Evolutionary conservation across 2,113 vertebrate genomes (phyloP), one percentile per base, ranked within the genome.

Genomic region (Bubalus kerabau): DNA sequence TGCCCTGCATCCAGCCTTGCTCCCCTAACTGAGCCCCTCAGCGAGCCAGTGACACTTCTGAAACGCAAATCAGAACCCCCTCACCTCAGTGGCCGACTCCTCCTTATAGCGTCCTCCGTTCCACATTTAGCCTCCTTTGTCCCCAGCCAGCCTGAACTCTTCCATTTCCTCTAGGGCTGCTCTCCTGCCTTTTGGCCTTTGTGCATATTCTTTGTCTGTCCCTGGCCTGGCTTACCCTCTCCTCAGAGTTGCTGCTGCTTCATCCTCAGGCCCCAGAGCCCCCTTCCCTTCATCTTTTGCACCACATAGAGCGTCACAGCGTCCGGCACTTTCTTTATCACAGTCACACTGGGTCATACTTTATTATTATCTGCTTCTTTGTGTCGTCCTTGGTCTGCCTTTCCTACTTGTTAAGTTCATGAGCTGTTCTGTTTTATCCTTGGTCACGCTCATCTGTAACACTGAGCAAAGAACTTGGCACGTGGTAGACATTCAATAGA

Each of bases 101-200:
- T 19, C 36, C 24, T n/a, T 23, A 2, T 9, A 6, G 57, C 12
- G 23, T 23, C 46, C 36, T 40, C 21, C 23, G 2, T 43, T 14
- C 48, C 36, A 21, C 23, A 36, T 9, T 30, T 11, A 52, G 23
- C 50, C n/a, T 59, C 19, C 28, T 28, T 15, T 59, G 57, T 60
- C 40, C 17, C 32, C 6, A 24, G 1, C 30, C 13, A 6, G 13
- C 5, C 59, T 21, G 56, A 43, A 52, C 46, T 48, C 59, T 90
- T 14, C 46, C 10, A 6, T 48, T 10, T 84, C 26, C 36, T 26
- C 23, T 5, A 23, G 36, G 1, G 5, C n/a, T 4, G 0, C 5
- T 4, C 46, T 54, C 81, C 84, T 90, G 71, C 81, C 7, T 6
- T 48, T 10, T 7, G 11, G 13, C 11, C 81, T 67, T 15, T 14